Evolutionary conservation across 1,140 invertebrate genomes (phyloP).

Genomic region (Parasteatoda tepidariorum): DNA sequence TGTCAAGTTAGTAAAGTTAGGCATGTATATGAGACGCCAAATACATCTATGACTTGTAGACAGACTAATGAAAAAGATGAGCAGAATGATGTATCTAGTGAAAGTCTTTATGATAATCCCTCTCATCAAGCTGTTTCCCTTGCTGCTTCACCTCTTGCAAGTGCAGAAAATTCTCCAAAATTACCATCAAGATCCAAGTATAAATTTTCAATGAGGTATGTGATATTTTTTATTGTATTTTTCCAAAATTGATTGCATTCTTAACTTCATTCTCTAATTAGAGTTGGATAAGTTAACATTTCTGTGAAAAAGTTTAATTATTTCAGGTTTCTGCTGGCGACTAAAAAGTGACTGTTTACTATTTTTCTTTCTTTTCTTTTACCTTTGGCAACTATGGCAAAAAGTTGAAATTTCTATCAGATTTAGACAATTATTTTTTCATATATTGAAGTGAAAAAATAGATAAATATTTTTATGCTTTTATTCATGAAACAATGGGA

Average conservation of each 20-base stretch:
- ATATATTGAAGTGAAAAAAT: no score
- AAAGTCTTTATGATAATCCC: constrained; percentile 79
- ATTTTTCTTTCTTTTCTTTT: no score
- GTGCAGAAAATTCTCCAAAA: constrained; percentile 62
- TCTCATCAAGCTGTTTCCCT: constrained; percentile 82
- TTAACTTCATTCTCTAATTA: no score
- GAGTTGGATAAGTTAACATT: no score
- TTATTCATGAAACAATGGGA: no score
- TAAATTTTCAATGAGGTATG: constrained; percentile 63
- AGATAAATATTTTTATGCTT: no score
- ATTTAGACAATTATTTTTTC: no score
- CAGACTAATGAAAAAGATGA: constrained; percentile 27
- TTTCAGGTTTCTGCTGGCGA: no score
- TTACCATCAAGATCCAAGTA: constrained; percentile 60
- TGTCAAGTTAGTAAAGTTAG: constrained; percentile 29
- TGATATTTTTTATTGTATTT: background rate
- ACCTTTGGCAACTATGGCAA: background rate
- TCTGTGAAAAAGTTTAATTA: no score
- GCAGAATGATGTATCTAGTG: constrained; percentile 71
- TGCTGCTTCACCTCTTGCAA: constrained; percentile 69
- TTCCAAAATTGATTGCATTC: no score
- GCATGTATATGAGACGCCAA: constrained; percentile 50
- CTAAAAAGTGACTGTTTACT: no score
- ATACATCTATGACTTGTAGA: constrained; percentile 18
- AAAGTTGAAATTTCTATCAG: background rate